Conservation (phyloP, 1,140 invertebrate species). For the Ctenoplectra terminalis region DNA sequence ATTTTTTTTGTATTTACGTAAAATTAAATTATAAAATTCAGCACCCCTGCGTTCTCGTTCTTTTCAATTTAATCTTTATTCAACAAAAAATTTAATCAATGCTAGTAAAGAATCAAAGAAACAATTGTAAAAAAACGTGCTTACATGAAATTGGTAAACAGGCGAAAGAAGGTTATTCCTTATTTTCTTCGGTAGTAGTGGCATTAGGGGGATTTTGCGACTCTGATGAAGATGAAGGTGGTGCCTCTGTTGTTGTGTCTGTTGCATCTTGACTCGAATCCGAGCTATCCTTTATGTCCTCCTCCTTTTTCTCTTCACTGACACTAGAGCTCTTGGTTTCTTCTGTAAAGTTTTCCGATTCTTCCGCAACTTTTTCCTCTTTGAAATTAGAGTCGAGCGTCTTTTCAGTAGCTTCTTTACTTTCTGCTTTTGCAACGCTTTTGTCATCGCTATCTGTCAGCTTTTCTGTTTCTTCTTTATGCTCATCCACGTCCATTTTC, state of each 20-base stretch:
- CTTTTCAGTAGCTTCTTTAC: constrained; percentile 71
- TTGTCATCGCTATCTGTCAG: constrained; percentile 65
- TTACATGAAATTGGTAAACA: constrained; percentile 68
- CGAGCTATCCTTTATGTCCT: constrained; percentile 76
- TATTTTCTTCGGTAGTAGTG: constrained; percentile 76
- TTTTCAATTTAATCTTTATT: constrained; percentile 12
- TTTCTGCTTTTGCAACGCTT: constrained; percentile 56
- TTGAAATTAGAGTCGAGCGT: constrained; percentile 73
- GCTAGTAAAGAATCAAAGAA: constrained; percentile 13
- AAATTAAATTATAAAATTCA: no score
- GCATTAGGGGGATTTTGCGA: constrained; percentile 73
- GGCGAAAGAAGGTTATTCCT: constrained; percentile 80
- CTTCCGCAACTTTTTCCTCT: constrained; percentile 74
- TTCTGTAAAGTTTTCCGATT: constrained; percentile 74
- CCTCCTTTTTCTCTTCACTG: constrained; percentile 76
- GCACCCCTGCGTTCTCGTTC: neutral
- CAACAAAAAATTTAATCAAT: neutral
- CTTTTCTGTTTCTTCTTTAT: constrained; percentile 73
- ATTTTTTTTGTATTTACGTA: no score
- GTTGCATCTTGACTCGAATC: constrained; percentile 80
- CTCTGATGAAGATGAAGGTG: constrained; percentile 67
- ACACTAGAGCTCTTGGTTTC: constrained; percentile 67
- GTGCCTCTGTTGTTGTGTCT: constrained; percentile 62
- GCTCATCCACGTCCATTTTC: constrained; percentile 80
- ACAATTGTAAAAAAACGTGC: constrained; percentile 49